Evolutionary conservation across 2,113 vertebrate genomes (phyloP).

Genomic region (Vulpes ferrilata): DNA sequence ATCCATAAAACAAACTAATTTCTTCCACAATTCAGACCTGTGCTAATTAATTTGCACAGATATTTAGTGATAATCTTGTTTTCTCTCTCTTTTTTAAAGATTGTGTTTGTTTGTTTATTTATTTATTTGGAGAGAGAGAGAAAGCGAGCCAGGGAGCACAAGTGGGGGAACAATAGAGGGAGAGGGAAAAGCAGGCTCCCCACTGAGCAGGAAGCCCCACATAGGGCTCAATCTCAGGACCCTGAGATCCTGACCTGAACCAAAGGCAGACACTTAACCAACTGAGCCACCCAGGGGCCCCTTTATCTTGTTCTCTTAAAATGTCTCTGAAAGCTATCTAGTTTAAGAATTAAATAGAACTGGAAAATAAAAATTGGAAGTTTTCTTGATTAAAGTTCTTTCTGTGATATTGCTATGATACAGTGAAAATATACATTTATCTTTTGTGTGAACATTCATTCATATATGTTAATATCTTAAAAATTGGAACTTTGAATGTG

Average conservation of each 20-base stretch:
- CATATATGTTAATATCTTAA: background rate
- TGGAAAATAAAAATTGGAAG: constrained; percentile 53
- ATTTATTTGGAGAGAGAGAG: too few species aligned
- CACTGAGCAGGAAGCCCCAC: too few species aligned
- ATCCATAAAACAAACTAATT: constrained; percentile 46
- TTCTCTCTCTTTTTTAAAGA: too few species aligned
- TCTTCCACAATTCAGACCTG: constrained; percentile 39
- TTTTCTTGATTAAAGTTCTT: constrained; percentile 49
- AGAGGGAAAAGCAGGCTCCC: too few species aligned
- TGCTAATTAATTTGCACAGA: constrained; percentile 42
- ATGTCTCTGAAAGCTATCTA: constrained; percentile 2
- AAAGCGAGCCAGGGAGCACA: too few species aligned
- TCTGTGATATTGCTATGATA: background rate
- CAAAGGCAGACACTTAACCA: too few species aligned
- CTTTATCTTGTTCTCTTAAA: background rate
- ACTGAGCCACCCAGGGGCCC: too few species aligned
- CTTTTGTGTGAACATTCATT: constrained; percentile 8
- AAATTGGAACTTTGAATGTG: constrained; percentile 37
- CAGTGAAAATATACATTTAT: constrained; percentile 14
- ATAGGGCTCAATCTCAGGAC: too few species aligned
- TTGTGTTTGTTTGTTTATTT: too few species aligned
- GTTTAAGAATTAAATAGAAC: constrained; percentile 62
- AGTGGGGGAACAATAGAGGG: too few species aligned
- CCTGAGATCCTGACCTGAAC: too few species aligned
- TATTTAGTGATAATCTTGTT: background rate